Evolutionary conservation across 2,888 invertebrate genomes (phyloP).

Genomic region (Polietes domitor): DNA sequence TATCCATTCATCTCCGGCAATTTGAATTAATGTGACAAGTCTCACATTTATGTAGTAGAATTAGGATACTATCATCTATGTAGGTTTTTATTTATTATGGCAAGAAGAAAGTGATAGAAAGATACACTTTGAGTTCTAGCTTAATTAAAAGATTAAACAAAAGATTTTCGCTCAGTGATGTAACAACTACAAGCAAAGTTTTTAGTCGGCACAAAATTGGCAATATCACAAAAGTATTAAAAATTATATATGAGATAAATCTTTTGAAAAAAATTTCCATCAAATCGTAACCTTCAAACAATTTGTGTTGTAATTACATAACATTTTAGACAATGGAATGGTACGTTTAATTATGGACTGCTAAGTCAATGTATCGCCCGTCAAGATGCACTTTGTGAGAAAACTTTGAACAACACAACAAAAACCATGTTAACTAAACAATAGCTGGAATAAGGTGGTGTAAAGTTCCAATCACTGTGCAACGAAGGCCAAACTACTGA

Average conservation of each 20-base stretch:
- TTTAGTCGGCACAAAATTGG: not conserved
- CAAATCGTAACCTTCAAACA: not conserved
- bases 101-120: not conserved
- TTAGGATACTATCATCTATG: not conserved
- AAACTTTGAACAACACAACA: not conserved
- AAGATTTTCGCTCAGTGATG: not conserved
- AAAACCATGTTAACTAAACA: not conserved
- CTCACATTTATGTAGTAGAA: not conserved
- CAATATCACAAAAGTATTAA: not conserved
- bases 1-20: not conserved
- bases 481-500: not conserved
- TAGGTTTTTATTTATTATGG: not conserved
- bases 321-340: constrained; percentile 25
- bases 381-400: not conserved
- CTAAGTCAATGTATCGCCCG: not conserved
- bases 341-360: constrained; percentile 21
- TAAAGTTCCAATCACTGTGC: not conserved
- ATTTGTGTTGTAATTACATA: not conserved
- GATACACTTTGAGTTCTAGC: not conserved
- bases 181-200: not conserved
- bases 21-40: not conserved
- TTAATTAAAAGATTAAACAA: not conserved
- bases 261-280: not conserved
- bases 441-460: not conserved
- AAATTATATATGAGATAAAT: not conserved